Evolutionary conservation across 2,113 vertebrate species (phyloP), one percentile per base, ranked within the genome.

Genomic region (Climacteris rufus): DNA sequence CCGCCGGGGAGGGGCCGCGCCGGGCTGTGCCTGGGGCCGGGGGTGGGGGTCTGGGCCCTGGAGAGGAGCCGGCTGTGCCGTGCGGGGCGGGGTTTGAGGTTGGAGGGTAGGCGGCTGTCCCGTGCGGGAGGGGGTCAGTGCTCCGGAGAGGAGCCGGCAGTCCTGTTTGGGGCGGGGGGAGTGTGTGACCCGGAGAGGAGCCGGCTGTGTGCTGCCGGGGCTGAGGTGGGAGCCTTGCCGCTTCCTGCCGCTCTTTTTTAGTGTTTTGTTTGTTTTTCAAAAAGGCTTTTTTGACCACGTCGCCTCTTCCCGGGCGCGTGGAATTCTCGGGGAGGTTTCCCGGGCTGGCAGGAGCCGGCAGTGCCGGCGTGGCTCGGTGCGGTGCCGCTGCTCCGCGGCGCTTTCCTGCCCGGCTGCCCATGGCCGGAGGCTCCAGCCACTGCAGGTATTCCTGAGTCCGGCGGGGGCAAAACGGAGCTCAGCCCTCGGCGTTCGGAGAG

Each of bases 401-500:
- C 13, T 23, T 27, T 11, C 33, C 19, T 15, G 40, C 18, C 2
- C 53, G 9, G 81, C 40, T 10, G 42, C 53, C 4, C 15, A 9
- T 4, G 68, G 2, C 3, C 2, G 24, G 11, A 9, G 25, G 21
- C 8, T 10, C 7, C 19, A 1, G 19, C 1, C 7, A 16, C 12
- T 12, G 17, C 27, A 2, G 57, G 16, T 5, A 5, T 28, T 14
- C 9, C 33, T 5, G 8, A 4, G 14, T 1, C 11, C 5, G 18
- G 42, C 6, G 9, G 45, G 21, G 35, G 1, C 8, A 2, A 6
- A 10, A 13, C 24, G 31, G 19, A 15, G 33, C 57, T 3, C 28
- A 12, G 57, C 21, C 49, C 28, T 1, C 53, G 47, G 24, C 9
- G 0, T 1, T 8, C 1, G 30, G 2, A 3, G 63, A 0, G 57